Conservation (phyloP, 2,888 invertebrate genomes). For the Melinaea menophilus region DNA sequence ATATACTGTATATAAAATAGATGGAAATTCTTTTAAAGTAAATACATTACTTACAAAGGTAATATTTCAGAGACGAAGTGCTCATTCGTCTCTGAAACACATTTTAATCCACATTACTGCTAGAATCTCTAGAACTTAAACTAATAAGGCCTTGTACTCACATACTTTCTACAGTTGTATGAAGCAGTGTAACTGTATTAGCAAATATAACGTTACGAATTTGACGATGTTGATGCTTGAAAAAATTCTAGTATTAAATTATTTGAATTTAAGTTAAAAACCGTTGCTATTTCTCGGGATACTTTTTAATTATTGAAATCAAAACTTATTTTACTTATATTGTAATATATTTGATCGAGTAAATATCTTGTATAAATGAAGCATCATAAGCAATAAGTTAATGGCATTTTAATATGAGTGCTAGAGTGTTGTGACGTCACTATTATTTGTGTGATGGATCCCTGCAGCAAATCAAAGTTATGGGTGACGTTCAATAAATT, state of each 20-base stretch:
- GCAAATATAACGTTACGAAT: slow-evolving; percentile 17
- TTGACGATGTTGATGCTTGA: slow-evolving; percentile 12
- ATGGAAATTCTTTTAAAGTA: not conserved
- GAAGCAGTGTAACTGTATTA: slow-evolving; percentile 14
- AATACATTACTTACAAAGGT: not conserved
- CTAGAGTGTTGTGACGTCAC: slow-evolving; percentile 5
- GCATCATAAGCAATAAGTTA: slow-evolving; percentile 30
- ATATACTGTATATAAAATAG: not conserved
- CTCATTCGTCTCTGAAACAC: not conserved
- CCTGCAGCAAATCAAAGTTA: slow-evolving; percentile 4
- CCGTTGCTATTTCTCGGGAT: not conserved
- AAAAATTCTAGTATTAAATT: not conserved
- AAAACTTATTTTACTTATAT: no score
- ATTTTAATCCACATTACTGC: not conserved
- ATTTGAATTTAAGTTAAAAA: not conserved
- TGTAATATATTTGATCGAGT: slow-evolving; percentile 7
- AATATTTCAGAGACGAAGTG: not conserved
- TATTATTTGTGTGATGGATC: slow-evolving; percentile 11
- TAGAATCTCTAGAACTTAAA: slow-evolving; percentile 14
- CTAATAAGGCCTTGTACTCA: slow-evolving; percentile 21
- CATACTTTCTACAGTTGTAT: slow-evolving; percentile 7
- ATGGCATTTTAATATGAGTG: slow-evolving; percentile 33
- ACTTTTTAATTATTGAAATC: not conserved
- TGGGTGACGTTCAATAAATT: not conserved
- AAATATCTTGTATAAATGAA: slow-evolving; percentile 14